phyloP scores from a whole-genome alignment of 2,797 vertebrate genomes.

The Diplodus sargus region DNA sequence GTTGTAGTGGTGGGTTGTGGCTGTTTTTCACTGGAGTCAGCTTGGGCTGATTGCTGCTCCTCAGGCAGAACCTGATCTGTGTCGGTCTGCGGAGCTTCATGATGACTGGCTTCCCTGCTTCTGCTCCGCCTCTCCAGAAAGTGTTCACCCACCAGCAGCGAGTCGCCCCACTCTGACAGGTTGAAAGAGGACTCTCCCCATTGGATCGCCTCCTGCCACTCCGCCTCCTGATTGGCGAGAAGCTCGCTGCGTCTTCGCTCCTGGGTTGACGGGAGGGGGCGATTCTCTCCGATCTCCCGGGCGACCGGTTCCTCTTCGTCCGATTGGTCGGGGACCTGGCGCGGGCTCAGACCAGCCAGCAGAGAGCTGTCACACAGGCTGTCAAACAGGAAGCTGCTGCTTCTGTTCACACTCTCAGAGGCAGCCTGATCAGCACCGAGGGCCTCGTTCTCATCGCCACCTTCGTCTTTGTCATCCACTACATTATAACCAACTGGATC shows the following conservation, averaged over 20 bases:
- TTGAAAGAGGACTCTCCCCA: conserved; percentile 86
- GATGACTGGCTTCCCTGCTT: not conserved
- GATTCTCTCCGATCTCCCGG: conserved; percentile 18
- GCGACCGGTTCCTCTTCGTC: conserved; percentile 46
- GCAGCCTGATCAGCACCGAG: conserved; percentile 21
- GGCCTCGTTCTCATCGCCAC: conserved; percentile 18
- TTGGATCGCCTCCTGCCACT: conserved; percentile 78
- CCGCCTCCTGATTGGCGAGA: conserved; percentile 77
- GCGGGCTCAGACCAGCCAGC: conserved; percentile 70
- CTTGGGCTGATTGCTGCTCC: conserved; percentile 15
- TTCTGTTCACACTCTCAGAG: conserved; percentile 88
- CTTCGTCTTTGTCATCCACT: conserved; percentile 37
- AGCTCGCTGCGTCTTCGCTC: conserved; percentile 69
- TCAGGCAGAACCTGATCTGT: conserved; percentile 20
- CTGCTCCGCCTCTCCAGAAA: conserved; percentile 78
- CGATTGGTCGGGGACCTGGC: conserved; percentile 49
- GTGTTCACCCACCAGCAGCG: conserved; percentile 84
- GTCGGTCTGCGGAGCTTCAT: conserved; percentile 14
- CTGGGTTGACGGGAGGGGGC: conserved; percentile 45
- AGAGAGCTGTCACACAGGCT: conserved; percentile 88
- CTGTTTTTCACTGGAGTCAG: conserved; percentile 18
- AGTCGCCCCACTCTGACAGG: conserved; percentile 89
- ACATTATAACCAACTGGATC: conserved; percentile 29
- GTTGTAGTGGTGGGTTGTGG: conserved; percentile 6
- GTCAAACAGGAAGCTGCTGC: conserved; percentile 93